Percentiles rank a stretch among this genome's conserved stretches.
These are phyloP conservation scores for Paratrypauchen microcephalus DNA, from an alignment of 2,797 vertebrate genomes.

Conservation along the genomic window DNA sequence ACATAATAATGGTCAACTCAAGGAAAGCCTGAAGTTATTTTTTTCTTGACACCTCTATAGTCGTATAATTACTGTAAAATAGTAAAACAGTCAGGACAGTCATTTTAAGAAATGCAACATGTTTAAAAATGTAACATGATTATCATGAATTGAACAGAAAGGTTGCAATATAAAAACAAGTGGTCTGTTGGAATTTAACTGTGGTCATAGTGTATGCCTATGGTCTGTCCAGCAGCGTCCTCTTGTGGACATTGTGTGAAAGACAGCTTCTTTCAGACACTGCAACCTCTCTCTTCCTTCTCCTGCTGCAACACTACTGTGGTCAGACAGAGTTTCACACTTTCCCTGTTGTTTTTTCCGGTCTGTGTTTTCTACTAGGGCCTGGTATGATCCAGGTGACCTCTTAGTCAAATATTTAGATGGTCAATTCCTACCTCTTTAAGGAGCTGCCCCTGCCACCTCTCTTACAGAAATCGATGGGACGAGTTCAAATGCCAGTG, in stretches of 20 bases:
- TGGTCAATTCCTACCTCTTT: slow-evolving; percentile 73
- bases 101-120: slow-evolving; percentile 61
- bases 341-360: slow-evolving; percentile 28
- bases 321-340: slow-evolving; percentile 32
- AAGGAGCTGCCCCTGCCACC: slow-evolving; percentile 67
- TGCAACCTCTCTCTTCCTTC: slow-evolving; percentile 25
- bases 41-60: slow-evolving; percentile 65
- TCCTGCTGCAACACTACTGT: slow-evolving; percentile 52
- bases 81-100: slow-evolving; percentile 64
- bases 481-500: slow-evolving; percentile 75
- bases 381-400: slow-evolving; percentile 58
- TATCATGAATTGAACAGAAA: slow-evolving; percentile 35
- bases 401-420: slow-evolving; percentile 82
- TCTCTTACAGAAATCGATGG: slow-evolving; percentile 70
- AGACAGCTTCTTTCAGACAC: slow-evolving; percentile 38
- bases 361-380: slow-evolving; percentile 39
- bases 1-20: slow-evolving; percentile 56
- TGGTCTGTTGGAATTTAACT: slow-evolving; percentile 35
- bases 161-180: slow-evolving; percentile 38
- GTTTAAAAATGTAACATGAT: slow-evolving; percentile 62
- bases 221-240: slow-evolving; percentile 96
- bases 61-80: slow-evolving; percentile 72
- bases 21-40: slow-evolving; percentile 63
- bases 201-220: slow-evolving; percentile 12
- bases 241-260: slow-evolving; percentile 87